These are phyloP conservation scores for Tetragnatha montana DNA, from an alignment of 2,888 invertebrate genomes.

Conservation along the genomic window DNA sequence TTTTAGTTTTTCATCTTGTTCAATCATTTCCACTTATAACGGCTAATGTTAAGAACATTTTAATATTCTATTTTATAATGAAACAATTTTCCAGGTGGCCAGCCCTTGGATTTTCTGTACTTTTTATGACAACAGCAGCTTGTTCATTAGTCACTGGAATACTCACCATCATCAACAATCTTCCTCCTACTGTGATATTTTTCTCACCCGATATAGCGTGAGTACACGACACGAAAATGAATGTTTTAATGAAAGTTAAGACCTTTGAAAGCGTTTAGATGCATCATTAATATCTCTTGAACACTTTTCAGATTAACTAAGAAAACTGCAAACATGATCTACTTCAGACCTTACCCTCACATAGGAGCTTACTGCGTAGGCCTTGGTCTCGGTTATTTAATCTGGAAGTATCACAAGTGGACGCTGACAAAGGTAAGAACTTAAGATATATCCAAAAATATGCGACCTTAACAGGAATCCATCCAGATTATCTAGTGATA, in stretches of 20 bases:
- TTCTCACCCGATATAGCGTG: conserved; percentile 64
- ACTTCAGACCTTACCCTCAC: conserved; percentile 67
- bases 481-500: no score
- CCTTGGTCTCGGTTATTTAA: conserved; percentile 47
- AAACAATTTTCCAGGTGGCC: conserved; percentile 47
- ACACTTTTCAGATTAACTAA: conserved; percentile 46
- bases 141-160: conserved; percentile 52
- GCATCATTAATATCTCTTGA: neutral
- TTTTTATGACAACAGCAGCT: conserved; percentile 48
- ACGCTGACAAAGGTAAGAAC: conserved; percentile 35
- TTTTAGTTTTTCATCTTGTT: no score
- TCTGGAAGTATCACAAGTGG: conserved; percentile 64
- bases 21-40: no score
- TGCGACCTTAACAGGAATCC: no score
- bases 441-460: neutral
- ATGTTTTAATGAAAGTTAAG: neutral
- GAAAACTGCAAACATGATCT: conserved; percentile 59
- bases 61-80: no score
- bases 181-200: conserved; percentile 67
- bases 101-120: conserved; percentile 37
- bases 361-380: conserved; percentile 64
- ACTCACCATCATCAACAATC: conserved; percentile 50
- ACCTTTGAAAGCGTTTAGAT: neutral
- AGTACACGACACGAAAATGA: conserved; percentile 15
- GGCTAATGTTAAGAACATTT: no score